Evolutionary conservation across 2,113 vertebrate genomes (phyloP).

Genomic region (Carassius gibelio): DNA sequence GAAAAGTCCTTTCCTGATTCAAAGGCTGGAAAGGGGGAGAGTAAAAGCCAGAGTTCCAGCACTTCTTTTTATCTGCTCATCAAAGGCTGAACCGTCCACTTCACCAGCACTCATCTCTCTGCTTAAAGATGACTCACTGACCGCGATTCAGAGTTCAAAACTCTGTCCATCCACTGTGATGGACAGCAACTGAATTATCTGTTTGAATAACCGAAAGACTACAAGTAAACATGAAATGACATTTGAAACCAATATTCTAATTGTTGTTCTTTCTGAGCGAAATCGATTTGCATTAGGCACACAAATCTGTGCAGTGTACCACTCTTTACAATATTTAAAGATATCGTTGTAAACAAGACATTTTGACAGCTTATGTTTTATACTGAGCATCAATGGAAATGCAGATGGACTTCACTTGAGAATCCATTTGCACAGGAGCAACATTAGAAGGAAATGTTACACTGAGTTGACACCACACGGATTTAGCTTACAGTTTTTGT

Average conservation of each 20-base stretch:
- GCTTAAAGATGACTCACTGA: conserved; percentile 23
- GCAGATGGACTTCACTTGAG: not conserved
- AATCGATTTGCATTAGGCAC: not conserved
- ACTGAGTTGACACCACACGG: too few species aligned
- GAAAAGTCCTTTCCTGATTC: conserved; percentile 24
- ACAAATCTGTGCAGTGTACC: not conserved
- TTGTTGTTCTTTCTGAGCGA: not conserved
- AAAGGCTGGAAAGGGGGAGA: conserved; percentile 25
- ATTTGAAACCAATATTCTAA: not conserved
- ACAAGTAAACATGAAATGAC: not conserved
- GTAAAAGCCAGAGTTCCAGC: conserved; percentile 5
- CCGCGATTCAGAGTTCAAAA: conserved; percentile 6
- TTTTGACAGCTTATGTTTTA: not conserved
- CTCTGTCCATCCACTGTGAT: not conserved
- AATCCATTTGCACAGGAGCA: not conserved
- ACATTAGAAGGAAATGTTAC: not conserved
- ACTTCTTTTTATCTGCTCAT: conserved; percentile 45
- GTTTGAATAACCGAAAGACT: conserved; percentile 2
- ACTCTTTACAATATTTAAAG: not conserved
- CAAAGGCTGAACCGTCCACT: conserved; percentile 23
- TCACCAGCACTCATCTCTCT: conserved; percentile 38
- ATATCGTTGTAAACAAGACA: not conserved
- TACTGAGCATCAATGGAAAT: not conserved
- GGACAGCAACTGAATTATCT: conserved; percentile 22
- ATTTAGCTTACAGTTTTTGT: too few species aligned